Evolutionary conservation across 2,888 invertebrate species (phyloP).

Genomic region (Perithous albicinctus): DNA sequence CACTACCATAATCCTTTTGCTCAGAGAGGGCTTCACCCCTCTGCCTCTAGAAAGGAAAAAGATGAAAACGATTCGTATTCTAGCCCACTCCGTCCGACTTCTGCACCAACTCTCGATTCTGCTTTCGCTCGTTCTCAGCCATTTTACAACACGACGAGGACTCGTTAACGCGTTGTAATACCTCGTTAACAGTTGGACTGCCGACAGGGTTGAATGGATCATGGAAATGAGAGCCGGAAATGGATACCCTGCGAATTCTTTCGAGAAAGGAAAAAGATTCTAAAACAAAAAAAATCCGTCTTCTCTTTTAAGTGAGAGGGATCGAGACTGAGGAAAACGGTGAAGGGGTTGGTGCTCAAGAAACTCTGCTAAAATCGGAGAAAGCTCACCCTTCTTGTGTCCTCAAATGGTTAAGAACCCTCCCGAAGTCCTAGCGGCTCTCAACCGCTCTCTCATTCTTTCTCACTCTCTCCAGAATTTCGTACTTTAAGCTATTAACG

Average conservation of each 20-base stretch:
- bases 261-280: slow-evolving; percentile 7
- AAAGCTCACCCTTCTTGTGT: not conserved
- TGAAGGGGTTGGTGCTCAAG: slow-evolving; percentile 20
- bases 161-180: slow-evolving; percentile 54
- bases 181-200: slow-evolving; percentile 46
- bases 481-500: slow-evolving; percentile 79
- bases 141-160: slow-evolving; percentile 38
- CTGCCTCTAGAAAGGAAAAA: slow-evolving; percentile 1
- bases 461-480: slow-evolving; percentile 72
- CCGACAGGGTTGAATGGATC: slow-evolving; percentile 19
- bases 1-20: slow-evolving; percentile 13
- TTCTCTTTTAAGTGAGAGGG: not conserved
- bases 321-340: not conserved
- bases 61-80: slow-evolving; percentile 41
- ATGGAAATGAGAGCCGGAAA: slow-evolving; percentile 16
- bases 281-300: slow-evolving; percentile 33
- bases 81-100: slow-evolving; percentile 3
- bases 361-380: slow-evolving; percentile 33
- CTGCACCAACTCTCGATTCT: slow-evolving; percentile 14
- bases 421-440: slow-evolving; percentile 41
- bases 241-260: slow-evolving; percentile 41
- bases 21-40: not conserved
- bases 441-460: not conserved
- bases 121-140: slow-evolving; percentile 1
- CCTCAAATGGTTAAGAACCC: slow-evolving; percentile 51